Base-by-base conservation (phyloP, 1,140 invertebrate genomes). In the Pseudoatta argentina region DNA sequence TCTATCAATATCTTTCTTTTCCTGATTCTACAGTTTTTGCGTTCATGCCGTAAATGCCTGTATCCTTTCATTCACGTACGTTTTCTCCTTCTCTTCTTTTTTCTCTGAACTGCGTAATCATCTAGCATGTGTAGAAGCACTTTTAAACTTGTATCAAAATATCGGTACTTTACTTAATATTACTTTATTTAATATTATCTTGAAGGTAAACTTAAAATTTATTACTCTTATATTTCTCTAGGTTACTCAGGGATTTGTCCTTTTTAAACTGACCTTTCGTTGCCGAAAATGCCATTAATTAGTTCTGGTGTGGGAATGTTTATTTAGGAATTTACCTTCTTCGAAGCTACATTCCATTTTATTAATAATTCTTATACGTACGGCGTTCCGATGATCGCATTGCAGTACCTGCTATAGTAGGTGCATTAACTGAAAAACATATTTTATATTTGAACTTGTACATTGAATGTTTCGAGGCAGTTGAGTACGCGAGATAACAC, bases 11-110 rank as follows among this genome's bases (percentile, higher is more conserved):
- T 61, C 7, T 30, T 24, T 34, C 44, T 14, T 72, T 18, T 7
- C 34, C 7, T 6, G 34, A 39, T 39, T 48, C 21, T 48, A 34
- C 27, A n/a, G 59, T 86, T 75, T 72, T 78, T 73, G 59, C 24
- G 18, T 48, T 39, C 66, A 18, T 24, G 24, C n/a, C n/a, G 34
- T 85, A 75, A 83, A 83, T 18, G 57, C 1, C 39, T n/a, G 10
- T 86, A 66, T 83, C 51, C 24, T 66, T 51, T 64, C n/a, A 18
- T 66, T 53, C 79, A 76, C 39, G 30, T 39, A 51, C 34, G 24
- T 79, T 86, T 78, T 51, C 24, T 67, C 59, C 27, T 79, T 79
- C 27, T 79, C 24, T 21, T 73, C 27, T 78, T 55, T 69, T 79
- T 79, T 30, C 34, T 27, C 21, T 24, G 2, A 24, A 3, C 3